These are phyloP conservation scores for Lordiphosa clarofinis DNA, from an alignment of 1,140 invertebrate genomes.

Conservation along the genomic window DNA sequence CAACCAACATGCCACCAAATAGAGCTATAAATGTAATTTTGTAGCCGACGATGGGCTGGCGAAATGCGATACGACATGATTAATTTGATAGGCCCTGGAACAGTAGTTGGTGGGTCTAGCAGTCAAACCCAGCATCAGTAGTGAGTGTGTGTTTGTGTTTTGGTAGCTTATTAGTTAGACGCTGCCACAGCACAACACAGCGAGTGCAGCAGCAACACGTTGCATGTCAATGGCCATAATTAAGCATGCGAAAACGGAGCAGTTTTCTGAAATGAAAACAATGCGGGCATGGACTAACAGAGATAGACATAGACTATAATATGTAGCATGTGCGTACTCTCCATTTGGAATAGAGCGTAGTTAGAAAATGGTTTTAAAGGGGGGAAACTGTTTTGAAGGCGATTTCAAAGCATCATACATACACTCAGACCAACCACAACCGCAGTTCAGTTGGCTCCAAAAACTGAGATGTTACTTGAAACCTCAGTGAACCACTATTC, in stretches of 20 bases:
- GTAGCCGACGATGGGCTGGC: conserved; percentile 33
- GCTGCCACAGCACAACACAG: too few species aligned
- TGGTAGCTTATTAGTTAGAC: conserved; percentile 56
- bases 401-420: too few species aligned
- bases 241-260: conserved; percentile 72
- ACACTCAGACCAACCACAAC: too few species aligned
- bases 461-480: too few species aligned
- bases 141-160: neutral
- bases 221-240: conserved; percentile 76
- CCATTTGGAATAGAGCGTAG: conserved; percentile 1
- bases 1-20: conserved; percentile 29
- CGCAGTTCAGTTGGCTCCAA: too few species aligned
- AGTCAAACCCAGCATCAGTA: conserved; percentile 9
- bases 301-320: neutral
- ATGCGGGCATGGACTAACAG: conserved; percentile 48
- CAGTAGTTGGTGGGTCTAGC: conserved; percentile 3
- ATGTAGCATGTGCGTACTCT: neutral
- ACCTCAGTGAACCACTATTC: too few species aligned
- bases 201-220: conserved; percentile 51
- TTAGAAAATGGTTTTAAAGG: neutral
- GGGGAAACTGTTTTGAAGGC: neutral
- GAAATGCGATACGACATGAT: conserved; percentile 73
- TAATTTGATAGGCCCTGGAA: conserved; percentile 61
- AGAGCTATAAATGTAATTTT: conserved; percentile 68
- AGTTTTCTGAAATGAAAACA: conserved; percentile 66